A percentile compares a stretch with the other conserved stretches of the same genome.
These are phyloP conservation scores for Magallana ariakensis DNA, from an alignment of 1,140 invertebrate genomes.

Conservation along the genomic window DNA sequence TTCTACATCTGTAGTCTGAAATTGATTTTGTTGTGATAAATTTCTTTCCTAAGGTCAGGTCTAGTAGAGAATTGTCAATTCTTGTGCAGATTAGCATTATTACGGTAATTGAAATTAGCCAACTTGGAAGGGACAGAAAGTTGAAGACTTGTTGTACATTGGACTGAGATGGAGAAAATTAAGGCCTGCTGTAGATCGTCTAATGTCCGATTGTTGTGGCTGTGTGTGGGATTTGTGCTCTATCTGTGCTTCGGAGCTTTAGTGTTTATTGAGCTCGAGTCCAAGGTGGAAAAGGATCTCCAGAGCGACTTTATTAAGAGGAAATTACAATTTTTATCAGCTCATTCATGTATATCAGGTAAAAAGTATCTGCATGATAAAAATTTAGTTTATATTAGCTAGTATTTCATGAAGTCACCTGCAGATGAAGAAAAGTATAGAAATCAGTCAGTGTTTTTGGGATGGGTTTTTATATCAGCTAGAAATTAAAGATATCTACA, in stretches of 20 bases:
- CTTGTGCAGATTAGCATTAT: neutral
- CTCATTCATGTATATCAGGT: constrained; percentile 10
- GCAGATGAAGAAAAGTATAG: no score
- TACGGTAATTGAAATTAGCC: neutral
- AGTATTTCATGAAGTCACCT: no score
- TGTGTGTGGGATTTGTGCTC: neutral
- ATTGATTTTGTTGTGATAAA: constrained; percentile 20
- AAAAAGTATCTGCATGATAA: neutral
- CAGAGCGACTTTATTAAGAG: neutral
- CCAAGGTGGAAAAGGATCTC: neutral
- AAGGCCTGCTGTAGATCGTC: neutral
- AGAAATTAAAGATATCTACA: no score
- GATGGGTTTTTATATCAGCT: no score
- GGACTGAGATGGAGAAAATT: neutral
- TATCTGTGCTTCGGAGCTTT: constrained; percentile 11
- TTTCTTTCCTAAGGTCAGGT: neutral
- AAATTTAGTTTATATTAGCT: no score
- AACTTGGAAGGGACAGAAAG: neutral
- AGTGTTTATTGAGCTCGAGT: neutral
- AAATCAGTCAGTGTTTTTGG: no score
- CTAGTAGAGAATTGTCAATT: neutral
- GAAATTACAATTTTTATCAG: neutral
- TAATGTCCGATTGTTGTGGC: neutral
- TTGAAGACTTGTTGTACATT: neutral
- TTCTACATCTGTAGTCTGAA: neutral